Evolutionary conservation across 2,797 vertebrate species (phyloP), one percentile per base, ranked within the genome.

Genomic region (Adelosebastes latens): DNA sequence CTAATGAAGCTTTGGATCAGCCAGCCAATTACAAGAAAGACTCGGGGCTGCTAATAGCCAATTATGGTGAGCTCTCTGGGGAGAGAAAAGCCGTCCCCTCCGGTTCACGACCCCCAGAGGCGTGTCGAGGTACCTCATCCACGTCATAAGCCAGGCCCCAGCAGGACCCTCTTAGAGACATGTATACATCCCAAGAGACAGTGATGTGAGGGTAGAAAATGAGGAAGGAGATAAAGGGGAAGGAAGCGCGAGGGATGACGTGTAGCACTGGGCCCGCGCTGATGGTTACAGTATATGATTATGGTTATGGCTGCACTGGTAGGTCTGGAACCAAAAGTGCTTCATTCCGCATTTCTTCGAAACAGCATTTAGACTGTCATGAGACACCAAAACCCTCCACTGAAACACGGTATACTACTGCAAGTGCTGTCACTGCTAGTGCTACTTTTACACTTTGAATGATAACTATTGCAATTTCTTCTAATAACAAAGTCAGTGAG

Each of bases 1-100:
- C 68, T 96, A 95, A 95, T 89, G 89, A 96, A 90, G 80, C 82
- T 69, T n/a, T 6, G 24, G 39, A 63, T 72, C 67, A 60, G 78
- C 14, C 75, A 34, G 75, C 69, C 85, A 88, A 88, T 91, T 90
- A 92, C 55, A 82, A 63, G 22, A 1, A 25, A 20, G 39, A 61
- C 89, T 62, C 4, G 3, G 16, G 82, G 89, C 78, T 72, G 61
- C 77, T 80, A 65, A 18, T 5, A 59, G 77, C 84, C 88, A 90
- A 92, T 90, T 88, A 94, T 49, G 76, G 36, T 1, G 5, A 74
- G 18, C 20, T 53, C 89, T 78, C 80, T 25, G 66, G 80, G 72
- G 86, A 72, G 24, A 64, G 66, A 52, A 14, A 68, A 52, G 49
- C 8, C 12, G 2, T 4, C 66, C 68, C 75, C 74, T 73, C 13